Conservation (phyloP, 2,888 invertebrate species). For the Morpho deidamia region DNA sequence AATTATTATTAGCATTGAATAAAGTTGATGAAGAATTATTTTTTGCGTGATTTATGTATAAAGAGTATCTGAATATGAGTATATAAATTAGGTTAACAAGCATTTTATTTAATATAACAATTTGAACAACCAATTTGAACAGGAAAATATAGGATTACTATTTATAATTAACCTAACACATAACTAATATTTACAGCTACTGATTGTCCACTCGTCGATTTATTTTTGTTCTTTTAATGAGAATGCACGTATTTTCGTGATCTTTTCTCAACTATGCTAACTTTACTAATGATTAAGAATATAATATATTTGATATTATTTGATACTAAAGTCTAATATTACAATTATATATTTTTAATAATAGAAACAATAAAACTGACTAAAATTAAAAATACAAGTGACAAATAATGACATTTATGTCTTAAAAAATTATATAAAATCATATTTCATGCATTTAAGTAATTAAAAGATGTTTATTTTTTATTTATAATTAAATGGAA, state of each 20-base stretch:
- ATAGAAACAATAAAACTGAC: too few relatives aligned
- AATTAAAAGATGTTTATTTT: too few relatives aligned
- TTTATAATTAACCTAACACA: slow-evolving; percentile 3
- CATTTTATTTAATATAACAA: not conserved
- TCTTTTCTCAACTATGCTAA: not conserved
- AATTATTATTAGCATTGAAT: too few relatives aligned
- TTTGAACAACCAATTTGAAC: too few relatives aligned
- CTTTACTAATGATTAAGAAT: not conserved
- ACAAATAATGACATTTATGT: too few relatives aligned
- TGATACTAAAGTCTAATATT: not conserved
- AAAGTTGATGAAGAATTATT: not conserved
- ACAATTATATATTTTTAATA: too few relatives aligned
- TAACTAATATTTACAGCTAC: slow-evolving; percentile 15
- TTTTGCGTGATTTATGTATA: not conserved
- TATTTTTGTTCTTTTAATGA: not conserved
- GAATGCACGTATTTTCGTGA: not conserved
- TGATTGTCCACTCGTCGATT: not conserved
- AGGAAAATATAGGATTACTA: too few relatives aligned
- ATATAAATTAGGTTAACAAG: not conserved
- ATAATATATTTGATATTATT: not conserved
- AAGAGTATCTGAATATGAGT: too few relatives aligned
- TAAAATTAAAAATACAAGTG: too few relatives aligned
- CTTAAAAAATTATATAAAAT: too few relatives aligned
- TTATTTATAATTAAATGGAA: too few relatives aligned
- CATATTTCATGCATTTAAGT: too few relatives aligned